Conservation (phyloP, 1,140 invertebrate genomes). For the Chionoecetes opilio region DNA sequence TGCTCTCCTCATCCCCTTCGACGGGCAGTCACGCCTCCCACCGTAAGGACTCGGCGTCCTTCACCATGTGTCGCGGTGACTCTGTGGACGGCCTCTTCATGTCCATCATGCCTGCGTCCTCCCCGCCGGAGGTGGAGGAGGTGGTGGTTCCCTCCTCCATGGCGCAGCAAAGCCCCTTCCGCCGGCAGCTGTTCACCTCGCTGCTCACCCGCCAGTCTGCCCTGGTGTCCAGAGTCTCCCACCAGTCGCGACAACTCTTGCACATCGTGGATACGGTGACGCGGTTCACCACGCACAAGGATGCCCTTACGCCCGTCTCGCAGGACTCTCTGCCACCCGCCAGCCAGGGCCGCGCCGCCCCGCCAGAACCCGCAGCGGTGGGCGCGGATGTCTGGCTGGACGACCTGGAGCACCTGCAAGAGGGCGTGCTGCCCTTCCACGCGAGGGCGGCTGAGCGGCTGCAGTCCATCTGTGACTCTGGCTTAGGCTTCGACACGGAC, state of each 20-base stretch:
- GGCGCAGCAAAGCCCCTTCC: slow-evolving; percentile 66
- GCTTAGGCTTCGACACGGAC: slow-evolving; percentile 55
- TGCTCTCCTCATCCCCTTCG: neutral
- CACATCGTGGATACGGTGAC: neutral
- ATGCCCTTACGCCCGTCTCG: neutral
- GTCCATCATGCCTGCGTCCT: neutral
- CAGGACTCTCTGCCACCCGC: neutral
- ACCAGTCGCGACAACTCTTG: slow-evolving; percentile 36
- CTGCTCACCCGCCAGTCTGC: slow-evolving; percentile 70
- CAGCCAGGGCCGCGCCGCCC: neutral
- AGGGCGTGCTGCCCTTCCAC: neutral
- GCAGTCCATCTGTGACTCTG: slow-evolving; percentile 65
- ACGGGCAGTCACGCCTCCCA: neutral
- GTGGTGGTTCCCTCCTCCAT: neutral
- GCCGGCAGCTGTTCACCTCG: slow-evolving; percentile 69
- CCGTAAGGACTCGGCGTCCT: slow-evolving; percentile 42
- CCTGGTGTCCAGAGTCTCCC: slow-evolving; percentile 55
- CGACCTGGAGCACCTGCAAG: neutral
- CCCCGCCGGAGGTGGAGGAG: neutral
- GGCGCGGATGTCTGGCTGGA: neutral
- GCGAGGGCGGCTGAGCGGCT: neutral
- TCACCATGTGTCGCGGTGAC: slow-evolving; percentile 58
- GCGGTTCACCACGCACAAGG: neutral
- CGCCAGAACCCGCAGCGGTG: neutral
- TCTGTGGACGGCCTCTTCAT: slow-evolving; percentile 69